Base-by-base conservation (phyloP, 53 echinoderm and acorn worm species). In the Holothuria leucospilota region DNA sequence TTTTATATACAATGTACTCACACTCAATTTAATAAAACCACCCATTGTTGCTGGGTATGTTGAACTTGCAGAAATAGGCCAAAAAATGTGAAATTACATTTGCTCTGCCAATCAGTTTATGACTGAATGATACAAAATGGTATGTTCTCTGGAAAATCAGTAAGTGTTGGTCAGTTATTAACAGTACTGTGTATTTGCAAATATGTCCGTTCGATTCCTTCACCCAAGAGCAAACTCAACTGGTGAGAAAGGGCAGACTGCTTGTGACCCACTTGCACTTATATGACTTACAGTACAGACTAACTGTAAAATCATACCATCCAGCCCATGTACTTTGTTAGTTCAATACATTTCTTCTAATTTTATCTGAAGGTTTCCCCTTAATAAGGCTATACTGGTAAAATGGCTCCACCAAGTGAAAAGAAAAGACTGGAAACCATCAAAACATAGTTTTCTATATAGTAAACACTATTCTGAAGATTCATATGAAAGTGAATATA, bases 401-500 rank as follows among this genome's bases (percentile, higher is more conserved):
- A 63, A 63, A 63, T 63, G 63, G 63, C 63, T 63, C 12, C 63
- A 63, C 63, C 63, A 63, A 63, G 63, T 5, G 26, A 63, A 63
- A 21, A 63, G 63, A 63, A 63, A 23, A 63, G 63, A 63, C 63
- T 63, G 63, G 42, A 42, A 9, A 42, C 42, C 42, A 42, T 6
- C 42, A 5, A 5, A 42, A 42, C 5, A 42, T 42, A 42, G 42
- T 42, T 42, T 42, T 42, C 26, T 63, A 63, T 63, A 13, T 63
- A 63, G 63, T 63, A 11, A 63, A 63, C 63, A 63, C 63, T 63
- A n/a, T 42, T 42, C 9, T 42, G 42, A 42, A 42, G 42, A 42
- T 42, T 42, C 9, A 42, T 42, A 42, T 42, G 42, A n/a, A n/a
- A n/a, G n/a, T n/a, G n/a, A n/a, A n/a, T n/a, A n/a, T n/a, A n/a